phyloP scores from a whole-genome alignment of 2,113 vertebrate genomes.

The Phylloscopus trochilus region DNA sequence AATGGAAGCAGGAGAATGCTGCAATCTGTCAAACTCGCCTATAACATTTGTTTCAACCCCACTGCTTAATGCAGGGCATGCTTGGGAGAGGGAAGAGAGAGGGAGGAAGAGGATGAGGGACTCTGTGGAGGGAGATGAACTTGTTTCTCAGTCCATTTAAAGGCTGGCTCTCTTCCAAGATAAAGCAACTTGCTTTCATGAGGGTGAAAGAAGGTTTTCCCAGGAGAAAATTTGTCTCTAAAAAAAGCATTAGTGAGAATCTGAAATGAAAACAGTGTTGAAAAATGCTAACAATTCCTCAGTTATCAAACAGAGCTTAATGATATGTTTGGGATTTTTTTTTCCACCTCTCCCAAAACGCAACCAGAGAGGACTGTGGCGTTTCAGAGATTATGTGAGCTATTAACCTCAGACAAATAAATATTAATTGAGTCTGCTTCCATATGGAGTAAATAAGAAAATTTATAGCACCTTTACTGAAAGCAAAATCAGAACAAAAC shows the following conservation, averaged over 20 bases:
- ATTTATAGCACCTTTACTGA: neutral
- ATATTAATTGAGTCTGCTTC: constrained; percentile 15
- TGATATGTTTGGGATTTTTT: neutral
- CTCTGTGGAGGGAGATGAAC: neutral
- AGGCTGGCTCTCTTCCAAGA: neutral
- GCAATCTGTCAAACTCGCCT: neutral
- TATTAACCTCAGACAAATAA: neutral
- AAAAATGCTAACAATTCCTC: neutral
- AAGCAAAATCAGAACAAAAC: constrained; percentile 14
- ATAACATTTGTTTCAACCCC: neutral
- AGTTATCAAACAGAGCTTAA: neutral
- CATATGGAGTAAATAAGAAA: neutral
- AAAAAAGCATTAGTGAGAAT: neutral
- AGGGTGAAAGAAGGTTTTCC: neutral
- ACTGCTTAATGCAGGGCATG: neutral
- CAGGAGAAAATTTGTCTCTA: neutral
- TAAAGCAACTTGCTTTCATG: neutral
- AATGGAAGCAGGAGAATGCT: neutral
- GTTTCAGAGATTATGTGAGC: constrained; percentile 20
- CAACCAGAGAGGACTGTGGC: neutral
- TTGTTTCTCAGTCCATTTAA: neutral
- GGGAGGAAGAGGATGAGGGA: neutral
- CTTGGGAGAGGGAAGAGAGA: neutral
- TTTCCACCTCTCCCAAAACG: neutral
- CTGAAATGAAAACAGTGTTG: neutral